Conservation (phyloP, 2,113 vertebrate genomes). For the Nyctibius bracteatus region DNA sequence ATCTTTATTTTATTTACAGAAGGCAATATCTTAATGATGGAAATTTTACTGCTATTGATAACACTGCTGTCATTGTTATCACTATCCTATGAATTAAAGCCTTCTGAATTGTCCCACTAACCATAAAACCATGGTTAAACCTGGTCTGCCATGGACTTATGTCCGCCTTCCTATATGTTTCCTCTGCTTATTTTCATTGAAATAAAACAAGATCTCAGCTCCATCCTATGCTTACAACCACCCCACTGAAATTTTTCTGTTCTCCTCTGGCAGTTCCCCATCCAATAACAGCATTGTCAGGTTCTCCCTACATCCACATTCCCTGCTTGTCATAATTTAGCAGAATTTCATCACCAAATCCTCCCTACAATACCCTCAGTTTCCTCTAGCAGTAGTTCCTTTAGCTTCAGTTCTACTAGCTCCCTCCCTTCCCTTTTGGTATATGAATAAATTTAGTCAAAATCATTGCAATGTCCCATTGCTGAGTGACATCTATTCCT, state of each 20-base stretch:
- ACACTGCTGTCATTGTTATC: rapidly evolving
- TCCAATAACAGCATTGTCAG: not conserved
- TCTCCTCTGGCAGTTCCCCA: not conserved
- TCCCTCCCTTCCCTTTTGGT: not conserved
- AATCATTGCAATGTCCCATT: not conserved
- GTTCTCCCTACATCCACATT: not conserved
- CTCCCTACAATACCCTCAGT: not conserved
- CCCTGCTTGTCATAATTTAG: not conserved
- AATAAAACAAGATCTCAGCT: not conserved
- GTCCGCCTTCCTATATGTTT: not conserved
- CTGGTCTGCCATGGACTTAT: not conserved
- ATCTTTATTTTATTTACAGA: not conserved
- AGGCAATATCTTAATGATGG: not conserved
- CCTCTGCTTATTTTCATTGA: not conserved
- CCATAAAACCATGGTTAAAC: not conserved
- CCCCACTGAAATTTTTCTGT: not conserved
- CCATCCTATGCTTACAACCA: not conserved
- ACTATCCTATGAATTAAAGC: not conserved
- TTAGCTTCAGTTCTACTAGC: not conserved
- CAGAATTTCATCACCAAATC: not conserved
- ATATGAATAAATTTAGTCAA: not conserved
- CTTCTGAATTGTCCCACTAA: not conserved
- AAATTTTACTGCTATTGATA: not conserved
- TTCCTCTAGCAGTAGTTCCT: not conserved
- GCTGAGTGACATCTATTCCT: not conserved